phyloP scores from a whole-genome alignment of 2,888 invertebrate genomes.

The Caenorhabditis sp. region DNA sequence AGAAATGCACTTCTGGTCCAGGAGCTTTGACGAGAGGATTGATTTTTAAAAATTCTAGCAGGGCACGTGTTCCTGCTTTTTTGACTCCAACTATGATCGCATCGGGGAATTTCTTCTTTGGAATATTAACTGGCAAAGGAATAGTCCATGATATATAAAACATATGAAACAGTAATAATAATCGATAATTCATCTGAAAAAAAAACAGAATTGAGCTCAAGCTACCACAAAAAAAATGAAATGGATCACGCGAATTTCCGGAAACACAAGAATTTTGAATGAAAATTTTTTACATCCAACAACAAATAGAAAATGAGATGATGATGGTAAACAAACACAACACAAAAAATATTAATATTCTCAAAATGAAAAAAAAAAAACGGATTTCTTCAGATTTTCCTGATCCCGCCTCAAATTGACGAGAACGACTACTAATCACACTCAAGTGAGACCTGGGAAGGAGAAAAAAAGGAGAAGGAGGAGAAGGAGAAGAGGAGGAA shows the following conservation, averaged over 20 bases:
- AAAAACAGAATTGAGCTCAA: no score
- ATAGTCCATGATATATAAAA: not conserved
- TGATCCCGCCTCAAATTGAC: not conserved
- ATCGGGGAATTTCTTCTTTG: constrained; percentile 77
- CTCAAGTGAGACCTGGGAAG: not conserved
- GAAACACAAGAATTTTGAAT: constrained; percentile 19
- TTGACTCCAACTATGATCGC: constrained; percentile 94
- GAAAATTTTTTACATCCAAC: not conserved
- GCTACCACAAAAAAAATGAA: constrained; percentile 10
- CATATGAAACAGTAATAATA: constrained; percentile 21
- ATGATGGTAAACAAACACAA: not conserved
- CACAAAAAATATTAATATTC: not conserved
- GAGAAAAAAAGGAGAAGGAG: not conserved
- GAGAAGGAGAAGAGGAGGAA: not conserved
- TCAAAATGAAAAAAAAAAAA: not conserved
- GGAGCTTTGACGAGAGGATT: constrained; percentile 88
- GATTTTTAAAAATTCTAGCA: constrained; percentile 88
- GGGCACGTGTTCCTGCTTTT: constrained; percentile 85
- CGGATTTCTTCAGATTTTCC: not conserved
- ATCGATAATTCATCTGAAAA: constrained; percentile 32
- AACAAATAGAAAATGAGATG: not conserved
- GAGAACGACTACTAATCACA: constrained; percentile 1
- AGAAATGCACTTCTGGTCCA: constrained; percentile 94
- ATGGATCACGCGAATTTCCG: constrained; percentile 36
- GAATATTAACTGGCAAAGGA: constrained; percentile 3